Base-by-base conservation (phyloP, 2,888 invertebrate genomes). In the Dascillus cervinus region DNA sequence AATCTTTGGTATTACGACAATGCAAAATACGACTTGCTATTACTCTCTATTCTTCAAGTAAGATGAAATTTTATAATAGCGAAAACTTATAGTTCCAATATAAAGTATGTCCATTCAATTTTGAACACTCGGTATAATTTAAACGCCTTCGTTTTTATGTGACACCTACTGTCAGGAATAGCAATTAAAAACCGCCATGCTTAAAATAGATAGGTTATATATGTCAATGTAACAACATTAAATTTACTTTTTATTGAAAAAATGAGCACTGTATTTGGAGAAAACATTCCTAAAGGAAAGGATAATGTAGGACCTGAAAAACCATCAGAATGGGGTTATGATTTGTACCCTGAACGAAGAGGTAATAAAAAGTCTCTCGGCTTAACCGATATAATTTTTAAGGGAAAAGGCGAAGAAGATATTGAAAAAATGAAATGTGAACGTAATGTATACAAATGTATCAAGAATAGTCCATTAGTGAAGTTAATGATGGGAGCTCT, bases 401-500 rank as follows among this genome's bases (percentile, higher is more conserved):
- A 79, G 3, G 65, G 75, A 24, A 81, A 82, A 60, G 83, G 84
- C 15, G 72, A 72, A 42, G 82, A 86, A 57, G 71, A 66, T 29
- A 63, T 82, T 8, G 77, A 82, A 15, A 85, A 80, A 62, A 64
- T 78, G 1, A 82, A 79, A 62, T 92, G 91, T 56, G 89, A 91
- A 65, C 66, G 76, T 42, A 83, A 82, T 58, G 86, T 90, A 1
- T 79, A 75, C 48, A 70, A 75, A 27, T 85, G 86, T 61, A 63
- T 85, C 0, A 76, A 81, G 62, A 75, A 75, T 29, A 87, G 87
- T 71, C 79, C 87, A 2, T 64, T 90, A 19, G 82, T 92, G 0
- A 86, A 84, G 63, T 61, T 90, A 11, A 82, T 92, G 85, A 72
- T 89, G 73, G 80, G 77, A 29, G 91, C 91, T 8, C 64, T 92